Percentiles rank a stretch among this genome's conserved stretches.
Evolutionary conservation across 2,113 vertebrate genomes (phyloP).

Genomic region (Indri indri): DNA sequence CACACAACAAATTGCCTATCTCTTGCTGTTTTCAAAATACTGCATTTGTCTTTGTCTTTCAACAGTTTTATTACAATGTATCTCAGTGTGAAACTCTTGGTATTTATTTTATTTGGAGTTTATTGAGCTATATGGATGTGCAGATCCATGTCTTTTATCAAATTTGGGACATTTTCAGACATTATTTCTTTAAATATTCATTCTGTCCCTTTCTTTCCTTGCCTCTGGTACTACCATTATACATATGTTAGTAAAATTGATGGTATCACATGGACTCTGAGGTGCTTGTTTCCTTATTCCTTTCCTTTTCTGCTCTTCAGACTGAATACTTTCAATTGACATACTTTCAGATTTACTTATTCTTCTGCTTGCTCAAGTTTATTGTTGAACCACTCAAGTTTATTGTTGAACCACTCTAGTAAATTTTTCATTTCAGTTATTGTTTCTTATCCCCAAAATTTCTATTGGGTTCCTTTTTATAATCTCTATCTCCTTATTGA

Average conservation of each 20-base stretch:
- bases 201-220: background rate
- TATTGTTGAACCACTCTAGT: background rate
- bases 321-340: background rate
- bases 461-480: background rate
- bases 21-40: background rate
- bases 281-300: background rate
- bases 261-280: background rate
- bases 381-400: background rate
- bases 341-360: background rate
- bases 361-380: background rate
- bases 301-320: background rate
- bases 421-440: background rate
- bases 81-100: background rate
- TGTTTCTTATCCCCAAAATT: background rate
- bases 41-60: background rate
- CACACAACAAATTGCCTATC: background rate
- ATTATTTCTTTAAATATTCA: background rate
- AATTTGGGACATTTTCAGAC: background rate
- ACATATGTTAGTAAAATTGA: background rate
- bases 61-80: background rate
- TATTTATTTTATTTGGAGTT: background rate
- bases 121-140: background rate
- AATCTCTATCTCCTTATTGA: background rate
- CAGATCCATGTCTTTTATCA: background rate
- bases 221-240: background rate